These are phyloP conservation scores for Pelmatolapia mariae DNA, from an alignment of 2,113 vertebrate species.

Conservation along the genomic window DNA sequence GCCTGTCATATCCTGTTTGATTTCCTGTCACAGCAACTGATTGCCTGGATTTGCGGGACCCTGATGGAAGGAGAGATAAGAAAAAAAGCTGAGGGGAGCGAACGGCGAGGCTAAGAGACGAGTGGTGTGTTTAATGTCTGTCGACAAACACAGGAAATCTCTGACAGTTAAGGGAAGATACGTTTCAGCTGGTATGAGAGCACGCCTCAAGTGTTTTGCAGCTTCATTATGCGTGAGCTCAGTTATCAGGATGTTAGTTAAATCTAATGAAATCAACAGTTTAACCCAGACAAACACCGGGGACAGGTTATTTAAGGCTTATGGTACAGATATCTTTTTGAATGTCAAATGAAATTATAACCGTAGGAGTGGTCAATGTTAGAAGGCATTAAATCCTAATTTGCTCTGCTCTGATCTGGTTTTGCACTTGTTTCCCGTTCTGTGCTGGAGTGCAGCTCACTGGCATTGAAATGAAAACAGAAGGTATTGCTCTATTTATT, in stretches of 20 bases:
- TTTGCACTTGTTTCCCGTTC: background rate
- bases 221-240: background rate
- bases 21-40: conserved; percentile 35
- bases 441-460: background rate
- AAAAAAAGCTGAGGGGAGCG: background rate
- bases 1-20: conserved; percentile 23
- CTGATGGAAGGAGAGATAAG: background rate
- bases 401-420: background rate
- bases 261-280: background rate
- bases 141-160: background rate
- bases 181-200: background rate
- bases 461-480: background rate
- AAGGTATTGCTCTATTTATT: background rate
- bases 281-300: background rate
- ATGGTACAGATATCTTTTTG: background rate
- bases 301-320: background rate
- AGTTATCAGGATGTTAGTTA: background rate
- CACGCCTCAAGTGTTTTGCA: background rate
- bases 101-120: background rate
- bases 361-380: background rate
- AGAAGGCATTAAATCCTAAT: background rate
- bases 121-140: background rate
- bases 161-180: background rate
- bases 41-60: background rate
- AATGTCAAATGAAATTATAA: background rate